These are phyloP conservation scores for Suricata suricatta DNA, from an alignment of 2,113 vertebrate species.

Conservation along the genomic window DNA sequence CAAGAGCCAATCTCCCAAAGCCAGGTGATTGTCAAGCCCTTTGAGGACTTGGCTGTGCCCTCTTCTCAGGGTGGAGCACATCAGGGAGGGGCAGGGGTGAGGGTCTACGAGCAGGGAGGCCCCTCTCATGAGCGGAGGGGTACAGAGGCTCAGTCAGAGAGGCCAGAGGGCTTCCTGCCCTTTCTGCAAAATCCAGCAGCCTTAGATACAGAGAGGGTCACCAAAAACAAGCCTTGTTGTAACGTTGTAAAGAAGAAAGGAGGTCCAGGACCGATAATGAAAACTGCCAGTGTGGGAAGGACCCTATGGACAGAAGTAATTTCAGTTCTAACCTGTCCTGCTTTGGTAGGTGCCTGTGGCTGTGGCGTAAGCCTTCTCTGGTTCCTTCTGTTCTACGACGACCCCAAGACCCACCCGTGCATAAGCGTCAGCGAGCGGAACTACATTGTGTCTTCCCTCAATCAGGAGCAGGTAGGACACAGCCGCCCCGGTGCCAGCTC, in stretches of 20 bases:
- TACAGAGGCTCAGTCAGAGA: neutral
- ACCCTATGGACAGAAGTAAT: neutral
- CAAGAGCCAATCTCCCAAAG: neutral
- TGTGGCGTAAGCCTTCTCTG: conserved; percentile 87
- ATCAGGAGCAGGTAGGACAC: conserved; percentile 83
- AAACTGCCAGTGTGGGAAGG: neutral
- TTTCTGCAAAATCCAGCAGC: neutral
- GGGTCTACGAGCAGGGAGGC: neutral
- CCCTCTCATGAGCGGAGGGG: neutral
- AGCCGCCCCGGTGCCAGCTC: neutral
- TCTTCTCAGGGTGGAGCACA: fast-evolving
- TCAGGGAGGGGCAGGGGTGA: neutral
- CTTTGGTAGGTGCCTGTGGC: conserved; percentile 83
- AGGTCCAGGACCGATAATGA: neutral
- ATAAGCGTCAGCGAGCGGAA: conserved; percentile 87
- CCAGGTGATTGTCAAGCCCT: neutral
- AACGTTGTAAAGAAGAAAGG: neutral
- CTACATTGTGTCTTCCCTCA: conserved; percentile 85
- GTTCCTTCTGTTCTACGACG: conserved; percentile 87
- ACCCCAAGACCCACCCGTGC: conserved; percentile 86
- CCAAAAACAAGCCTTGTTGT: neutral
- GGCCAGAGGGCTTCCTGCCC: neutral
- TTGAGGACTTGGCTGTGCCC: neutral
- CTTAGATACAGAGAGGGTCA: neutral
- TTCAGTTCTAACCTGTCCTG: neutral